Percentiles rank a stretch among this genome's conserved stretches.
Evolutionary conservation across 2,113 vertebrate species (phyloP).

Genomic region (Dromaius novaehollandiae): DNA sequence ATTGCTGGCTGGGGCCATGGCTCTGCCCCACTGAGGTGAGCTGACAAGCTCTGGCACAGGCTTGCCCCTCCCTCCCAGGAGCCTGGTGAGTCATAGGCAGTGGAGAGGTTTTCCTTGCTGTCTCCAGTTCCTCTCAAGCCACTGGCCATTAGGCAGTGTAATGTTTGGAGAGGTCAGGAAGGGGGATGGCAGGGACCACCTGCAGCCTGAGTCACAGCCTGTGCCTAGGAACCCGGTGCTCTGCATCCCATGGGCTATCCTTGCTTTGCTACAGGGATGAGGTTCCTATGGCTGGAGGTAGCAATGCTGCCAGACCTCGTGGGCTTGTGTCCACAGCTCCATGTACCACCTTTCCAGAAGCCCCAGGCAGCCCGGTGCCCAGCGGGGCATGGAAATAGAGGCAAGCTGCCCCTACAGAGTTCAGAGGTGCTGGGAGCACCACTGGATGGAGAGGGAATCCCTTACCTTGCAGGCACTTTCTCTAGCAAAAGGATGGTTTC

Average conservation of each 20-base stretch:
- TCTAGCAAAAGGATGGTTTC: neutral
- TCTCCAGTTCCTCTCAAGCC: neutral
- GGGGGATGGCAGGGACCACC: neutral
- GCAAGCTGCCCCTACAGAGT: neutral
- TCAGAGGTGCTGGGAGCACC: neutral
- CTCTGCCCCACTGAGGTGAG: neutral
- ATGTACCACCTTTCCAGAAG: neutral
- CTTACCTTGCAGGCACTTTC: neutral
- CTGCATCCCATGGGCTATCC: no score
- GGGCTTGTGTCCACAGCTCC: neutral
- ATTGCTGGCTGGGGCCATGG: neutral
- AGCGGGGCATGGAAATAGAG: neutral
- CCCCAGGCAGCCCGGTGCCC: no score
- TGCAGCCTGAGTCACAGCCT: neutral
- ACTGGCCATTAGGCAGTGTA: neutral
- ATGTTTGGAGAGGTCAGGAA: neutral
- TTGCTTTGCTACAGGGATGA: no score
- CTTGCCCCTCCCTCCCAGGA: neutral
- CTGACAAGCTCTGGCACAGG: neutral
- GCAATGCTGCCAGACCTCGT: neutral
- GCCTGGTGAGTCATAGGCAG: neutral
- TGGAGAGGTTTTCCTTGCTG: neutral
- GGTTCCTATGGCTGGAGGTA: neutral
- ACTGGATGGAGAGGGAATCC: neutral
- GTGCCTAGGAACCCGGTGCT: neutral